A percentile compares a stretch with the other conserved stretches of the same genome.
Conservation (phyloP, 2,797 vertebrate species). For the Acipenser ruthenus region DNA sequence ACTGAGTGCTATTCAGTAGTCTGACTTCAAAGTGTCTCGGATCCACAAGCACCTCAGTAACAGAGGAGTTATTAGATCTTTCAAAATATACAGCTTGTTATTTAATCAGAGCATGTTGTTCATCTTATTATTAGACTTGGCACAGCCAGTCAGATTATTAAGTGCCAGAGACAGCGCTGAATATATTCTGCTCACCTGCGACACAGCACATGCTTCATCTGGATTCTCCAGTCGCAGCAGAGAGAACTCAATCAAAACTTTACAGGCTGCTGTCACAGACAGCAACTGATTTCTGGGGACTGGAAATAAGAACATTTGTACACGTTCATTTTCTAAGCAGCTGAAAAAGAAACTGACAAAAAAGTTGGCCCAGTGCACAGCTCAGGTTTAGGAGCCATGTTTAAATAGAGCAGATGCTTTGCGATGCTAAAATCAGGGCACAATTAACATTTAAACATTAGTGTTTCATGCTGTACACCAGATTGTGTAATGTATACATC, state of each 20-base stretch:
- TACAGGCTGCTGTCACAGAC: slow-evolving; percentile 91
- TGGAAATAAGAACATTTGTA: slow-evolving; percentile 35
- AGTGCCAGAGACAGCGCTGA: too few relatives aligned
- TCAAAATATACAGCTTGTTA: neutral
- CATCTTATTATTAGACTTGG: neutral
- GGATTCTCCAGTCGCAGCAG: slow-evolving; percentile 92
- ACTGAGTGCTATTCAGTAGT: too few relatives aligned
- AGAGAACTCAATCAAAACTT: slow-evolving; percentile 95
- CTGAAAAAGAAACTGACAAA: too few relatives aligned
- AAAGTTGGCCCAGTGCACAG: too few relatives aligned
- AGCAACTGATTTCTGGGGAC: slow-evolving; percentile 94
- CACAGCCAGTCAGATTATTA: neutral
- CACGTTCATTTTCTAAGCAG: too few relatives aligned
- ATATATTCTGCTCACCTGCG: slow-evolving; percentile 71
- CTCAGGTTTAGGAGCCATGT: too few relatives aligned
- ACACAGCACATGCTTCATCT: slow-evolving; percentile 95
- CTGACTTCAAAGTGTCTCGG: too few relatives aligned
- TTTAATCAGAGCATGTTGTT: too few relatives aligned
- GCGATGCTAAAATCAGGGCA: too few relatives aligned
- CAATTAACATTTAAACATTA: too few relatives aligned
- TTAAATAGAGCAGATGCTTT: neutral
- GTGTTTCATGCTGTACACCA: too few relatives aligned
- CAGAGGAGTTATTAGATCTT: neutral
- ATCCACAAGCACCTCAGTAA: neutral
- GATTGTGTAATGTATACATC: too few relatives aligned